These are phyloP conservation scores for Bursaphelenchus mucronatus DNA, from an alignment of 1,140 invertebrate genomes.

Conservation along the genomic window DNA sequence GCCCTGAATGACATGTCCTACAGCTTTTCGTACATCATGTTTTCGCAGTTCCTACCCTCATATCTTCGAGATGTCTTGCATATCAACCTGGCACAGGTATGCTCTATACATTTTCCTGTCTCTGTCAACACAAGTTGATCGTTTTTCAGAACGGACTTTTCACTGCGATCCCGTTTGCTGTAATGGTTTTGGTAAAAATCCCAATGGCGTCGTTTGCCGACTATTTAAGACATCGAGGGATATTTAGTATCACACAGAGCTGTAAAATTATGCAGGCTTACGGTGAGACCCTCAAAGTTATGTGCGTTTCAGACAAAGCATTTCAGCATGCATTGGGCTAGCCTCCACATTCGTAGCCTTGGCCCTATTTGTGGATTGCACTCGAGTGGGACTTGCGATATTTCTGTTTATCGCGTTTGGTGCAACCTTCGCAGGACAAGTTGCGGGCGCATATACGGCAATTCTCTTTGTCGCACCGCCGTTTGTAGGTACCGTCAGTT, in stretches of 20 bases:
- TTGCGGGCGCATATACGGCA: conserved; percentile 6
- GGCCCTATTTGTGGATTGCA: conserved; percentile 17
- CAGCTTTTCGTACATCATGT: neutral
- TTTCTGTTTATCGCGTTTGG: conserved; percentile 10
- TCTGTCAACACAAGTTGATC: no score
- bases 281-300: neutral
- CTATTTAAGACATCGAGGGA: neutral
- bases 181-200: conserved; percentile 6
- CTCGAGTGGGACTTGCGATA: neutral
- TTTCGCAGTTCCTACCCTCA: conserved; percentile 6
- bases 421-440: neutral
- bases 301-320: neutral
- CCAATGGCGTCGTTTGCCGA: neutral
- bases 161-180: conserved; percentile 7
- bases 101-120: no score
- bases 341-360: neutral
- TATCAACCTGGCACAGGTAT: neutral
- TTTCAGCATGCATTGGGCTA: conserved; percentile 9
- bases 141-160: conserved; percentile 6
- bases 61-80: conserved; percentile 15
- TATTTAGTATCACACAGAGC: neutral
- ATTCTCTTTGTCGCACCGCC: conserved; percentile 9
- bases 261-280: conserved; percentile 7
- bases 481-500: neutral
- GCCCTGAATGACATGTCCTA: no score